These are phyloP conservation scores for Tetraneura akinire DNA, from an alignment of 1,140 invertebrate species.

Conservation along the genomic window DNA sequence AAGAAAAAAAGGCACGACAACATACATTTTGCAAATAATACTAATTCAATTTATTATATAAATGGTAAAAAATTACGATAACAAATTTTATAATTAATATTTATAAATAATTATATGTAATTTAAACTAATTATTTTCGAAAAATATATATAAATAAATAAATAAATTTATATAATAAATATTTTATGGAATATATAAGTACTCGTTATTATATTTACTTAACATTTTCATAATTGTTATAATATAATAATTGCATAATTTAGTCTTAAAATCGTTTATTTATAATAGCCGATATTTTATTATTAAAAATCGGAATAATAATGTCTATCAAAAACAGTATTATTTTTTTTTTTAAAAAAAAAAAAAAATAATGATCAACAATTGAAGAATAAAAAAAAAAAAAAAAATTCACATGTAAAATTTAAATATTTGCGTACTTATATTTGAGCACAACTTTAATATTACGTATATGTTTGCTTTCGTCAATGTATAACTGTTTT, in stretches of 20 bases:
- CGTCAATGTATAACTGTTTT: neutral
- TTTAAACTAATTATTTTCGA: constrained; percentile 23
- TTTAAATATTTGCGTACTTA: neutral
- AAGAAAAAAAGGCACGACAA: too few species aligned
- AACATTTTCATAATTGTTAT: neutral
- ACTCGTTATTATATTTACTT: neutral
- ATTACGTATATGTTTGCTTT: neutral
- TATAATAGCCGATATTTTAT: constrained; percentile 5
- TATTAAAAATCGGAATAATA: neutral
- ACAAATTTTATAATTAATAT: neutral
- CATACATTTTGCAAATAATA: neutral
- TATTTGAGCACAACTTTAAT: neutral
- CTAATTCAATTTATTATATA: constrained; percentile 12
- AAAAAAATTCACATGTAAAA: neutral
- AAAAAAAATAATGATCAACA: neutral
- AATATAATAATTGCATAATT: constrained; percentile 4
- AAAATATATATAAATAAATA: neutral
- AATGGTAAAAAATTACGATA: constrained; percentile 36
- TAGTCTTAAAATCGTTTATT: constrained; percentile 12
- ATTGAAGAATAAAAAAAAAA: neutral
- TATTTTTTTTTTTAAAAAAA: neutral
- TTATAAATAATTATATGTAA: constrained; percentile 18
- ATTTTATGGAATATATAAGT: too few species aligned
- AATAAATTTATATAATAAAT: constrained; percentile 28
- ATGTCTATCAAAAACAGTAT: neutral